A percentile compares a stretch with the other conserved stretches of the same genome.
phyloP scores from a whole-genome alignment of 1,140 invertebrate species.

The Liolophura sinensis region DNA sequence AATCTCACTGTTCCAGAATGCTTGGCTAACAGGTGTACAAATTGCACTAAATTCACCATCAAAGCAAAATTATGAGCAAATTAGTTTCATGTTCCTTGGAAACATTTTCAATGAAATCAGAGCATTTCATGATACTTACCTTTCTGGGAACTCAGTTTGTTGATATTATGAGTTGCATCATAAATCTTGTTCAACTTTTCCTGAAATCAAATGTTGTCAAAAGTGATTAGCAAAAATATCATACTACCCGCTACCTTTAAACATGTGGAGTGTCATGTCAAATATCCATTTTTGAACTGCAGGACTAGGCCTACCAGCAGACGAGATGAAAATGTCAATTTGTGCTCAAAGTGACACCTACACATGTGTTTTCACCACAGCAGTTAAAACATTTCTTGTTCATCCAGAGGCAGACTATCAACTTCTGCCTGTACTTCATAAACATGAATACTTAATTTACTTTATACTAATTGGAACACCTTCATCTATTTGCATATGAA shows the following conservation, averaged over 20 bases:
- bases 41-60: not conserved
- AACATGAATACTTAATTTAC: too few relatives aligned
- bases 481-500: too few relatives aligned
- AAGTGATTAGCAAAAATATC: not conserved
- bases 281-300: too few relatives aligned
- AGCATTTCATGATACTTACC: constrained; percentile 27
- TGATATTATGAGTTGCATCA: constrained; percentile 33
- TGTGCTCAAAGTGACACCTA: too few relatives aligned
- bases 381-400: too few relatives aligned
- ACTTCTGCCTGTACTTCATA: too few relatives aligned
- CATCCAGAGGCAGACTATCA: too few relatives aligned
- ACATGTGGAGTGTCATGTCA: too few relatives aligned
- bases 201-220: constrained; percentile 10
- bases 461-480: too few relatives aligned
- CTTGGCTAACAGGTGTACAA: not conserved
- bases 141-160: constrained; percentile 40
- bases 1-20: not conserved
- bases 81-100: constrained; percentile 8
- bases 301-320: too few relatives aligned
- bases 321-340: too few relatives aligned
- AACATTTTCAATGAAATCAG: not conserved
- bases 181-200: constrained; percentile 33
- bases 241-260: not conserved
- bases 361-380: too few relatives aligned
- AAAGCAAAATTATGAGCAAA: constrained; percentile 6